phyloP scores from a whole-genome alignment of 2,888 invertebrate genomes.

The Eilema griseolum region DNA sequence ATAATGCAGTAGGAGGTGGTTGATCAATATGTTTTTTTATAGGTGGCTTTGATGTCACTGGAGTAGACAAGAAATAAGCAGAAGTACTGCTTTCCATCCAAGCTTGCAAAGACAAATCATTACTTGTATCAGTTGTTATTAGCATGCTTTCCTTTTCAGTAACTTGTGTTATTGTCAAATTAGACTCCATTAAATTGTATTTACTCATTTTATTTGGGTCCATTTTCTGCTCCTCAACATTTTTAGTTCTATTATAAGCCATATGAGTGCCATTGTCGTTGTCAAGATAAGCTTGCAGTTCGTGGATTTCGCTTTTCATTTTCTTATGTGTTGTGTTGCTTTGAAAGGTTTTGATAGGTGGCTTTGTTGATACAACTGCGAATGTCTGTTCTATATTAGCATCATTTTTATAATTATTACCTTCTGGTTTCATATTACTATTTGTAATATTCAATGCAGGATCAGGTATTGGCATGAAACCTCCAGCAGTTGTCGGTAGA shows the following conservation, averaged over 20 bases:
- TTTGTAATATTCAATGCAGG: slow-evolving; percentile 67
- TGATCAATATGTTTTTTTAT: slow-evolving; percentile 72
- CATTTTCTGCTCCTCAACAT: slow-evolving; percentile 76
- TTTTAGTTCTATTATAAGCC: slow-evolving; percentile 80
- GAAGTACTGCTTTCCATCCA: slow-evolving; percentile 78
- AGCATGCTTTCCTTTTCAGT: slow-evolving; percentile 79
- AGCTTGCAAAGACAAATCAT: slow-evolving; percentile 78
- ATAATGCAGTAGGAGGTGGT: slow-evolving; percentile 84
- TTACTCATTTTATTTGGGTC: slow-evolving; percentile 75
- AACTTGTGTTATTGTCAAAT: slow-evolving; percentile 77
- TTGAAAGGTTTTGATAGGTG: slow-evolving; percentile 61
- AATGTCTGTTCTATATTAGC: slow-evolving; percentile 60
- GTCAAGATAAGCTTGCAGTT: slow-evolving; percentile 75
- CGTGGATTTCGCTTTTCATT: slow-evolving; percentile 80
- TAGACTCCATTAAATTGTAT: slow-evolving; percentile 81
- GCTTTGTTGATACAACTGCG: slow-evolving; percentile 60
- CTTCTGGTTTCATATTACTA: slow-evolving; percentile 54
- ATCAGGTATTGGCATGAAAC: slow-evolving; percentile 90
- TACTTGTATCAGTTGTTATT: slow-evolving; percentile 80
- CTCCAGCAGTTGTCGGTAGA: slow-evolving; percentile 90
- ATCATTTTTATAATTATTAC: slow-evolving; percentile 58
- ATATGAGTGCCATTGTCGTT: slow-evolving; percentile 78
- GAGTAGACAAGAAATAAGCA: slow-evolving; percentile 61
- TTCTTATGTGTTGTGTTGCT: slow-evolving; percentile 75
- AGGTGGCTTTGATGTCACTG: slow-evolving; percentile 67